Evolutionary conservation across 2,113 vertebrate species (phyloP).

Genomic region (Labrus mixtus): DNA sequence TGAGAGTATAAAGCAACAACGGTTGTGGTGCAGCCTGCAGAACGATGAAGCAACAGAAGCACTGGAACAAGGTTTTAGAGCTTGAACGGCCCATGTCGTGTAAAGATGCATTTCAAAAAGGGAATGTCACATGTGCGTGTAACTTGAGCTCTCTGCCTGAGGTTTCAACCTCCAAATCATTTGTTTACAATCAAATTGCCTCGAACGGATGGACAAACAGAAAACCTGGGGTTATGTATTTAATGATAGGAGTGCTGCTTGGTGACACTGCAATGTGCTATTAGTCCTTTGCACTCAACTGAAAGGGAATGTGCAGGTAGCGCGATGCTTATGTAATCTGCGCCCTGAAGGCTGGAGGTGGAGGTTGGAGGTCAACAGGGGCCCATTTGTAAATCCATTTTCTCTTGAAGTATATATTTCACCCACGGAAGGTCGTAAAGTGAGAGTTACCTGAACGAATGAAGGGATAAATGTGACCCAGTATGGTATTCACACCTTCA

Average conservation of each 20-base stretch:
- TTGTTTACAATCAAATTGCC: not conserved
- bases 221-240: too few species aligned
- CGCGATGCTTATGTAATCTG: not conserved
- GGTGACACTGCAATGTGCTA: not conserved
- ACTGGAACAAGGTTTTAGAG: too few species aligned
- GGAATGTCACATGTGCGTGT: not conserved
- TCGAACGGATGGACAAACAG: not conserved
- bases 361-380: not conserved
- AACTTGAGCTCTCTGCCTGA: not conserved
- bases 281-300: not conserved
- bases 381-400: not conserved
- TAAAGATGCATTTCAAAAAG: not conserved
- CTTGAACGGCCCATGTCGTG: too few species aligned
- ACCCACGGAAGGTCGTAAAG: not conserved
- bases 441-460: not conserved
- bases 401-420: not conserved
- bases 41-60: not conserved
- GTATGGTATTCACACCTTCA: not conserved
- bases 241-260: not conserved
- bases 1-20: too few species aligned
- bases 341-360: not conserved
- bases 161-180: not conserved
- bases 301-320: not conserved
- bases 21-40: not conserved
- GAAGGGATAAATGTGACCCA: not conserved